Evolutionary conservation across 1,140 invertebrate species (phyloP).

Genomic region (Heliothis subflexa): DNA sequence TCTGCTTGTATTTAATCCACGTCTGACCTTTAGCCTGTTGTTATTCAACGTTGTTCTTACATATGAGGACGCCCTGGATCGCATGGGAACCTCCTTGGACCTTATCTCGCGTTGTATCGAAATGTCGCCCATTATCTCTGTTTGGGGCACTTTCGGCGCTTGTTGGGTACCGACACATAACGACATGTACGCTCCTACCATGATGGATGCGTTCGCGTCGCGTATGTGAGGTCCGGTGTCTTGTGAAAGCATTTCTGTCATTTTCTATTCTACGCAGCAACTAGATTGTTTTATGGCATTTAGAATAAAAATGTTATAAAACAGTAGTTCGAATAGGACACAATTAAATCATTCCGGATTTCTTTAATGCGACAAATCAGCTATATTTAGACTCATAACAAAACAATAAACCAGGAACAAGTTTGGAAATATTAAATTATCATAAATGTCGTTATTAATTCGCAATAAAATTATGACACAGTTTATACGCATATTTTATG

Average conservation of each 20-base stretch:
- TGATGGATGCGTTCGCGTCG: constrained; percentile 77
- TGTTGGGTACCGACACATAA: constrained; percentile 71
- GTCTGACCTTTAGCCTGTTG: constrained; percentile 71
- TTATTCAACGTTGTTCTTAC: constrained; percentile 52
- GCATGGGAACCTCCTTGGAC: constrained; percentile 76
- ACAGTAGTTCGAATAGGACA: neutral
- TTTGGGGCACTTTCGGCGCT: constrained; percentile 76
- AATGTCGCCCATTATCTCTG: constrained; percentile 83
- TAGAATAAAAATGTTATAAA: constrained; percentile 18
- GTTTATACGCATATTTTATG: constrained; percentile 61
- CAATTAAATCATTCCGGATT: constrained; percentile 24
- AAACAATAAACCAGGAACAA: constrained; percentile 50
- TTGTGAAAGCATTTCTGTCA: constrained; percentile 60
- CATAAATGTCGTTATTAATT: constrained; percentile 62
- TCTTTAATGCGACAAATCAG: neutral
- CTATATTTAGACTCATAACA: constrained; percentile 32
- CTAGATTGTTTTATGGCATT: constrained; percentile 31
- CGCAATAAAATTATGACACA: constrained; percentile 62
- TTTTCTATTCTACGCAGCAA: constrained; percentile 36
- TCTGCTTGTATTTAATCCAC: constrained; percentile 63
- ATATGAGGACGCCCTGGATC: constrained; percentile 65
- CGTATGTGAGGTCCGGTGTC: constrained; percentile 71
- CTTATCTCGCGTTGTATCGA: constrained; percentile 83
- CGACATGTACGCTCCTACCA: constrained; percentile 73
- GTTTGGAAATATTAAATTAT: constrained; percentile 51